Evolutionary conservation across 2,113 vertebrate genomes (phyloP), one percentile per base, ranked within the genome.

Genomic region (Nicator chloris): DNA sequence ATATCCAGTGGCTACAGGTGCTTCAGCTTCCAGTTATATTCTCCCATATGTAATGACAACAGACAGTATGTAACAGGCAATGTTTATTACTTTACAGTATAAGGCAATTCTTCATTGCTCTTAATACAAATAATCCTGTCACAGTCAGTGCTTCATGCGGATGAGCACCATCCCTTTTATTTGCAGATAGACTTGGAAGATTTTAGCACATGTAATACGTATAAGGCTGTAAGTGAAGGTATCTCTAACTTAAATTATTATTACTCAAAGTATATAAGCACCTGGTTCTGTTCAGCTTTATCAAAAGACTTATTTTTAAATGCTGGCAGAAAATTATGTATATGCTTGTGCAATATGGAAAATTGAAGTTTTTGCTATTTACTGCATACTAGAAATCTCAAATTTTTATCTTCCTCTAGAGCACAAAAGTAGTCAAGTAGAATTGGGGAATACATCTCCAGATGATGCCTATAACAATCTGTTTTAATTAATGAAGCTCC

Each of bases 361-460:
- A 70, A 45, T 30, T 56, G 39, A 71, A 33, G 21, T 11, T 27
- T 64, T 68, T 82, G 30, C 23, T 65, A 2, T 90, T 88, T 88
- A 44, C 23, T 82, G 15, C 8, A 21, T 68, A 44, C 7, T 26
- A 44, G 19, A 89, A 72, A 77, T 66, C 10, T 71, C 40, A 45
- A 68, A 33, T 40, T 71, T 83, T 69, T 61, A 49, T 91, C 49
- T 93, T 82, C 39, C 40, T n/a, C n/a, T 81, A 98, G 97, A 97
- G 17, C 75, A 96, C 7, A 93, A 92, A 86, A 85, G 87, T 54
- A 95, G 97, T 72, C 95, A 96, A 35, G 95, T 96, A 59, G 91
- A 97, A 9, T 97, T 98, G 63, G 93, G 98, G 69, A 98, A 98
- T 94, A 97, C 97, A 96, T 98, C 98, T 96, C 98, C 97, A 82